phyloP scores from a whole-genome alignment of 1,140 invertebrate genomes.

The Thereuonema tuberculata region DNA sequence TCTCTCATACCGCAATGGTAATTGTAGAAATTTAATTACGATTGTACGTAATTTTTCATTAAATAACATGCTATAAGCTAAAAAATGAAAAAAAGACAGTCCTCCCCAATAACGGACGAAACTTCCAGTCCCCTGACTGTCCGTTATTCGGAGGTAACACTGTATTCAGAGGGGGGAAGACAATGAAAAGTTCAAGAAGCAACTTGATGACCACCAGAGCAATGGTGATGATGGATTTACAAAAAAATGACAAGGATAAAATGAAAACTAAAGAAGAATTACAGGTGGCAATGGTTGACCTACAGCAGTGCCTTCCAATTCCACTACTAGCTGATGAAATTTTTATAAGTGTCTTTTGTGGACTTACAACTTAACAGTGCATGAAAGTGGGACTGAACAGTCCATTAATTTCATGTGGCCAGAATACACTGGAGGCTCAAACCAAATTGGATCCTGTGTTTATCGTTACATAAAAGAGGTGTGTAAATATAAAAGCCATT shows the following conservation, averaged over 20 bases:
- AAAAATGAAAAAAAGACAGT: no score
- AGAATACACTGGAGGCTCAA: background rate
- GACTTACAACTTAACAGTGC: slow-evolving; percentile 1
- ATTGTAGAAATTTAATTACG: no score
- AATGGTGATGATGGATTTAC: background rate
- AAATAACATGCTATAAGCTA: no score
- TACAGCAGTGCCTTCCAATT: background rate
- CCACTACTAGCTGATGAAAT: background rate
- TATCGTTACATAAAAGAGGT: slow-evolving; percentile 5
- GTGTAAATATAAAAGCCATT: slow-evolving; percentile 14
- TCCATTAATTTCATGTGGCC: background rate
- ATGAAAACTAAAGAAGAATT: background rate
- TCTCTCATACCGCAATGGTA: no score
- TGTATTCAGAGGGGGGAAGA: background rate
- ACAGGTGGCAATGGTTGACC: background rate
- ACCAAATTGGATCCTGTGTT: background rate
- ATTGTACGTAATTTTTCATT: no score
- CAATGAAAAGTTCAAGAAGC: background rate
- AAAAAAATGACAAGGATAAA: background rate
- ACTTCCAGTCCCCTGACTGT: no score
- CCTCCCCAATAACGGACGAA: no score
- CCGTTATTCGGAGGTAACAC: no score
- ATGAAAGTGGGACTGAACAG: background rate
- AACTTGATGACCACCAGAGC: background rate
- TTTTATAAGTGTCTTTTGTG: background rate